Conservation (phyloP, 2,888 invertebrate species). For the Trissolcus japonicus region DNA sequence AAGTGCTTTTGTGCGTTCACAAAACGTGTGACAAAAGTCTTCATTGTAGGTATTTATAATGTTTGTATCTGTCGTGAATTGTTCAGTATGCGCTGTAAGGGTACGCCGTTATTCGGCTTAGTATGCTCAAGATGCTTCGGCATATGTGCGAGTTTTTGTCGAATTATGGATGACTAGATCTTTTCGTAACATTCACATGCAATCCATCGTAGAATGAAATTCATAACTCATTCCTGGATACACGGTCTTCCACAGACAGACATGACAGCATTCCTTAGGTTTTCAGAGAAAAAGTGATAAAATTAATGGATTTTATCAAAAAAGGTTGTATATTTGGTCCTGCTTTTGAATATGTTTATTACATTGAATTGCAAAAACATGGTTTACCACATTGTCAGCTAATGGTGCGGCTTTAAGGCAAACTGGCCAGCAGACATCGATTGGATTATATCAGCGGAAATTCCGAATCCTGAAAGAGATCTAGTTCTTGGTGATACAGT, state of each 20-base stretch:
- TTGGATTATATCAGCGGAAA: too few relatives aligned
- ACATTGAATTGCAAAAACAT: slow-evolving; percentile 64
- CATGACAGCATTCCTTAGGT: slow-evolving; percentile 45
- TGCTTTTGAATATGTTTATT: neutral
- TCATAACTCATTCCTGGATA: neutral
- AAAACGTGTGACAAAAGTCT: too few relatives aligned
- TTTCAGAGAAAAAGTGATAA: slow-evolving; percentile 31
- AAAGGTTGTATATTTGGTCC: too few relatives aligned
- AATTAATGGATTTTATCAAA: neutral
- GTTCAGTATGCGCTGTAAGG: too few relatives aligned
- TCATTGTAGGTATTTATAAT: too few relatives aligned
- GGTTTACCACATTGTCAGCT: slow-evolving; percentile 62
- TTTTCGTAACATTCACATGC: slow-evolving; percentile 70
- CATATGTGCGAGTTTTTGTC: slow-evolving; percentile 69
- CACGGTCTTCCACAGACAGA: neutral
- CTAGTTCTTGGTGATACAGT: too few relatives aligned
- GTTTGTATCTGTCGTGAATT: too few relatives aligned
- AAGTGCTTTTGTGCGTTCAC: too few relatives aligned
- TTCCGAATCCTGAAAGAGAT: too few relatives aligned
- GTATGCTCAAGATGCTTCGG: slow-evolving; percentile 65
- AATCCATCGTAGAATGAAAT: slow-evolving; percentile 69
- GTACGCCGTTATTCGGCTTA: neutral
- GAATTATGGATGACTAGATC: too few relatives aligned
- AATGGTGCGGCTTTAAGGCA: too few relatives aligned
- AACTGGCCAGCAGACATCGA: neutral